Conservation (phyloP, 2,888 invertebrate species). For the Sinopyrophorus schimmeli region DNA sequence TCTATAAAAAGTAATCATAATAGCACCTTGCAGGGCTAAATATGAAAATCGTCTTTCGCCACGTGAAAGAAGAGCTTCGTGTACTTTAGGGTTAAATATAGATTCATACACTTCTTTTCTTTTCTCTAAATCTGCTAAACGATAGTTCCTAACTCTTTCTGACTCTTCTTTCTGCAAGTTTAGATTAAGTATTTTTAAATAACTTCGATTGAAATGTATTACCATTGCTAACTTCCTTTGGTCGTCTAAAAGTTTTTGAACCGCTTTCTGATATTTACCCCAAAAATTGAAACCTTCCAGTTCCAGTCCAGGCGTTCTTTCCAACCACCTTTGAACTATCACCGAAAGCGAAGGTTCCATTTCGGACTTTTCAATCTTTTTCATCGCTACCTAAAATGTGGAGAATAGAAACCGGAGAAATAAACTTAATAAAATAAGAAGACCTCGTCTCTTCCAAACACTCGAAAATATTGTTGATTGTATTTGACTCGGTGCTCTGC, state of each 20-base stretch:
- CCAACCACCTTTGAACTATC: slow-evolving; percentile 90
- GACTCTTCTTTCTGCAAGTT: slow-evolving; percentile 40
- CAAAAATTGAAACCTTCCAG: slow-evolving; percentile 88
- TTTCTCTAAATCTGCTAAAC: slow-evolving; percentile 75
- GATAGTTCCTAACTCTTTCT: slow-evolving; percentile 59
- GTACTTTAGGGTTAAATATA: slow-evolving; percentile 83
- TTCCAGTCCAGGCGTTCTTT: slow-evolving; percentile 91
- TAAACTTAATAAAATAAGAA: neutral
- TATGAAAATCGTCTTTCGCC: slow-evolving; percentile 90
- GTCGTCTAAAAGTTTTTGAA: slow-evolving; percentile 70
- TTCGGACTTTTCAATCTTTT: slow-evolving; percentile 69
- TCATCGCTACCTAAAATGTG: slow-evolving; percentile 54
- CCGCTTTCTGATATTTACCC: slow-evolving; percentile 82
- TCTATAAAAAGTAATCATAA: slow-evolving; percentile 96
- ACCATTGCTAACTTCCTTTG: slow-evolving; percentile 69
- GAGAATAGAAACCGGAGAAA: neutral
- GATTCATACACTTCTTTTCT: slow-evolving; percentile 84
- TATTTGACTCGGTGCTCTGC: slow-evolving; percentile 89
- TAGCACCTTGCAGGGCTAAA: slow-evolving; percentile 92
- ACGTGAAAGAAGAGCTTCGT: slow-evolving; percentile 79
- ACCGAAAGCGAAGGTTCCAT: slow-evolving; percentile 81
- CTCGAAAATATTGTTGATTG: slow-evolving; percentile 87
- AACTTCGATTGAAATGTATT: slow-evolving; percentile 23
- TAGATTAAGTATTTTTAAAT: neutral
- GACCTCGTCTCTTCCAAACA: slow-evolving; percentile 74